These are phyloP conservation scores for Elachura formosa DNA, from an alignment of 2,113 vertebrate genomes.

Conservation along the genomic window DNA sequence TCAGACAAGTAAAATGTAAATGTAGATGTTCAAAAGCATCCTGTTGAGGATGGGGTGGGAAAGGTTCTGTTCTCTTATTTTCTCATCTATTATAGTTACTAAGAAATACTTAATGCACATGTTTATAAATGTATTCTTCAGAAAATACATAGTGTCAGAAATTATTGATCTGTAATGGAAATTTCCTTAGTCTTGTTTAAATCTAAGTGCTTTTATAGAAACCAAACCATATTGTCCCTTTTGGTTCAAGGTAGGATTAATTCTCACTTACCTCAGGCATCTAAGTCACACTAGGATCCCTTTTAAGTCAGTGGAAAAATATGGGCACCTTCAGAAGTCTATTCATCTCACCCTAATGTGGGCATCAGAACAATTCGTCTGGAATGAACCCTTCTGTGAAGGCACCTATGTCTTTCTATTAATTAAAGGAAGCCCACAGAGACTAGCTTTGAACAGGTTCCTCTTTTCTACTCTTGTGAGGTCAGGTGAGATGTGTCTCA, in stretches of 20 bases:
- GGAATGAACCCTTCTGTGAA: conserved; percentile 20
- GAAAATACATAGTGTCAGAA: not conserved
- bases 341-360: not conserved
- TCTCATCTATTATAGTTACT: not conserved
- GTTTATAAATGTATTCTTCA: not conserved
- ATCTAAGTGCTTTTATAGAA: not conserved
- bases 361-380: not conserved
- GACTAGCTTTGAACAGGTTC: not conserved
- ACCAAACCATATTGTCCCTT: not conserved
- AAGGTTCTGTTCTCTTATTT: not conserved
- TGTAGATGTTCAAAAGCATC: conserved; percentile 28
- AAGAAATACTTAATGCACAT: not conserved
- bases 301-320: conserved; percentile 17
- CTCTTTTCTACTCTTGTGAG: not conserved
- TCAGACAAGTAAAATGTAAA: conserved; percentile 45
- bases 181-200: not conserved
- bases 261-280: conserved; percentile 30
- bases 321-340: not conserved
- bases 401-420: conserved; percentile 2
- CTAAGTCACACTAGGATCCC: conserved; percentile 21
- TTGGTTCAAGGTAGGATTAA: conserved; percentile 8
- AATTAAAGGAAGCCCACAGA: not conserved
- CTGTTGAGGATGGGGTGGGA: not conserved
- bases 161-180: not conserved
- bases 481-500: not conserved